Evolutionary conservation across 2,797 vertebrate species (phyloP).

Genomic region (Acanthurus leucopareius): DNA sequence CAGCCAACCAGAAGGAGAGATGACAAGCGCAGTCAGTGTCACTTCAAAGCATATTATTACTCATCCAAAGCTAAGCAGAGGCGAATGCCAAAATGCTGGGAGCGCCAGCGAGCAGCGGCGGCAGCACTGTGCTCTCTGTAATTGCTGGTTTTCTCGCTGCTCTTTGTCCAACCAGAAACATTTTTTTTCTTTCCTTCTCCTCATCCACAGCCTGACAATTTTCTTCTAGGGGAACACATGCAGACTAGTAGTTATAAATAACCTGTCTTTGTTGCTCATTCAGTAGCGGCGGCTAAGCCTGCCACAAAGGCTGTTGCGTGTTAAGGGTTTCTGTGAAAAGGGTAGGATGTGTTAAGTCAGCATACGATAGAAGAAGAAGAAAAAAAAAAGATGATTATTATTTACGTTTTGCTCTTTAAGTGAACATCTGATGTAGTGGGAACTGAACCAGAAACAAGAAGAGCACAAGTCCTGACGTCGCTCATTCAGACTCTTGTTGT

Average conservation of each 20-base stretch:
- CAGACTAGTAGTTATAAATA: conserved; percentile 63
- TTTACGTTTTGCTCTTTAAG: conserved; percentile 14
- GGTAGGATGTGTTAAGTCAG: conserved; percentile 23
- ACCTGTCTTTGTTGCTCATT: conserved; percentile 55
- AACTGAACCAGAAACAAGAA: neutral
- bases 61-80: conserved; percentile 66
- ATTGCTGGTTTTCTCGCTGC: conserved; percentile 68
- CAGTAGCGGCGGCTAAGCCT: conserved; percentile 27
- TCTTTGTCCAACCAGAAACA: conserved; percentile 42
- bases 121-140: conserved; percentile 56
- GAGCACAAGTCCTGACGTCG: neutral
- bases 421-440: neutral
- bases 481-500: neutral
- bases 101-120: conserved; percentile 51
- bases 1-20: conserved; percentile 53
- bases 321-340: conserved; percentile 9
- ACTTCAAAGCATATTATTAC: conserved; percentile 78
- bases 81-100: conserved; percentile 57
- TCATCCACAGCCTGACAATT: conserved; percentile 45
- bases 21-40: conserved; percentile 73
- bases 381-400: neutral
- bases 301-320: conserved; percentile 6
- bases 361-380: neutral
- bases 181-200: neutral
- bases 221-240: conserved; percentile 36